Conservation (phyloP, 2,113 vertebrate genomes). For the Balaeniceps rex region DNA sequence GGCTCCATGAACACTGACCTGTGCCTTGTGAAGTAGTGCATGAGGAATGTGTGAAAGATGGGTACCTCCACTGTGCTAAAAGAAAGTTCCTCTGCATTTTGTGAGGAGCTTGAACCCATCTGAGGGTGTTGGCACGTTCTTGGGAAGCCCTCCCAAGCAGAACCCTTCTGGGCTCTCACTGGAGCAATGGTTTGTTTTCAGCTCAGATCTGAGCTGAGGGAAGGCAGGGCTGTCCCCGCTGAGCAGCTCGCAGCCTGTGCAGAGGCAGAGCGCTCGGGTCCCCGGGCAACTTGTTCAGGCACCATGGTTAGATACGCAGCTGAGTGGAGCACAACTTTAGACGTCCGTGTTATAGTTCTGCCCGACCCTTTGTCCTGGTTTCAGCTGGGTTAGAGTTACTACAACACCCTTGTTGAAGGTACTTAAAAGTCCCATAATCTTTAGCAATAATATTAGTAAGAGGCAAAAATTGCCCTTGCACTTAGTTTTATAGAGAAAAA, state of each 20-base stretch:
- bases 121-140: neutral
- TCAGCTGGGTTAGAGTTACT: too few relatives aligned
- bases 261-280: fast-evolving
- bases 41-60: neutral
- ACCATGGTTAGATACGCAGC: neutral
- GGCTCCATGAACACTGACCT: neutral
- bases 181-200: neutral
- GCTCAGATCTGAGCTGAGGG: neutral
- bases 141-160: neutral
- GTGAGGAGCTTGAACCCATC: neutral
- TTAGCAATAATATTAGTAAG: neutral
- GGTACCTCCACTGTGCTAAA: neutral
- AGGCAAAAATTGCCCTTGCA: neutral
- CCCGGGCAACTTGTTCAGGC: neutral
- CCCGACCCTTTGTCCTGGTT: too few relatives aligned
- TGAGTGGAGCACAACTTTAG: neutral
- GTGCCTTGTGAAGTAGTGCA: neutral
- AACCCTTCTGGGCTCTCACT: neutral
- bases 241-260: neutral
- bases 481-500: neutral
- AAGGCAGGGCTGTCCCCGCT: neutral
- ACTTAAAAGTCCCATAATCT: neutral
- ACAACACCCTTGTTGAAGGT: neutral
- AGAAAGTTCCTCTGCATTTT: neutral
- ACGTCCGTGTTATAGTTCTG: neutral